phyloP scores from a whole-genome alignment of 2,113 vertebrate species.

The Callaeas wilsoni region DNA sequence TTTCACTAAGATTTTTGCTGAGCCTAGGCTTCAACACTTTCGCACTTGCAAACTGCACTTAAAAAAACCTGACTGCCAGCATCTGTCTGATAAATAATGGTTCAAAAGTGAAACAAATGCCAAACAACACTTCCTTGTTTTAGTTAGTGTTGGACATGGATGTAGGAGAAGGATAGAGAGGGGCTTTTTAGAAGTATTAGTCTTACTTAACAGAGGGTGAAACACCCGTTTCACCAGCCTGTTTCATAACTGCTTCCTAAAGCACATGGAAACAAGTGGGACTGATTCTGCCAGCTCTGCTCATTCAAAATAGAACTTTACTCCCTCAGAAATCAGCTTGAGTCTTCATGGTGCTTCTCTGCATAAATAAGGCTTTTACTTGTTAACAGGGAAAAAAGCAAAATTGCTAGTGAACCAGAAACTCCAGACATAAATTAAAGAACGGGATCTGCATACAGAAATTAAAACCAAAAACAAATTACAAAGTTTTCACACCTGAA shows the following conservation, averaged over 20 bases:
- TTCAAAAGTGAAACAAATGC: not conserved
- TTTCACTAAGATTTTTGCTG: not conserved
- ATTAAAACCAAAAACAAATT: not conserved
- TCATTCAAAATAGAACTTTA: not conserved
- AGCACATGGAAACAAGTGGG: not conserved
- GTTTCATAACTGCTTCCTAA: not conserved
- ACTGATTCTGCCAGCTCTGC: not conserved
- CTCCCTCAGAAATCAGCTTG: not conserved
- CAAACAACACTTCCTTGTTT: not conserved
- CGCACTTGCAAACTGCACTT: not conserved
- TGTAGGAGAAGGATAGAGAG: not conserved
- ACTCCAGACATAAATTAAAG: not conserved
- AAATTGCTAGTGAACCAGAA: not conserved
- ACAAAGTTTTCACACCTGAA: not conserved
- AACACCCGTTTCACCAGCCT: not conserved
- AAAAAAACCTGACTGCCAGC: not conserved
- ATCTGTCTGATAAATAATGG: not conserved
- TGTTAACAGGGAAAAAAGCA: not conserved
- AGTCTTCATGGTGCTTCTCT: not conserved
- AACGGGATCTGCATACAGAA: not conserved
- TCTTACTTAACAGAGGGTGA: not conserved
- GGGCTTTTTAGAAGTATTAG: not conserved
- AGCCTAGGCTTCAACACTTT: not conserved
- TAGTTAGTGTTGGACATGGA: not conserved
- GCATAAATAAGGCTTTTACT: not conserved